Percentiles rank a stretch among this genome's conserved stretches.
Evolutionary conservation across 2,797 vertebrate genomes (phyloP).

Genomic region (Semotilus atromaculatus): DNA sequence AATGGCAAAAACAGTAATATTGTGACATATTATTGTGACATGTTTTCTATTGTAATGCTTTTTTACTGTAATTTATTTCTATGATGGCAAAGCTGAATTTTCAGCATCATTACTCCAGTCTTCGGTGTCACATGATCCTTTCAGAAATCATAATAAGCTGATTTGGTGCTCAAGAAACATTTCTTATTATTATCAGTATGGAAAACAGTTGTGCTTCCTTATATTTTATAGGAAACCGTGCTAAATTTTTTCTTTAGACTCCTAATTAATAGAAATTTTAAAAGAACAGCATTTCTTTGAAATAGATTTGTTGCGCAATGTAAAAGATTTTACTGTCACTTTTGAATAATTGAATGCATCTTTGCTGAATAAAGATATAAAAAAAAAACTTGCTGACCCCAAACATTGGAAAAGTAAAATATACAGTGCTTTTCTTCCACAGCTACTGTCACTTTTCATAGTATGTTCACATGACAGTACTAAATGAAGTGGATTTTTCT

Average conservation of each 20-base stretch:
- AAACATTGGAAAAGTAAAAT: neutral
- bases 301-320: neutral
- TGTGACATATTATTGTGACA: too few species aligned
- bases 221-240: neutral
- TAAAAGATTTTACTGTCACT: neutral
- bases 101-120: too few species aligned
- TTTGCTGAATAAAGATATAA: neutral
- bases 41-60: too few species aligned
- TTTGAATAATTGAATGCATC: neutral
- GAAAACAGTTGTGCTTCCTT: neutral
- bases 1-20: neutral
- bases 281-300: neutral
- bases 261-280: neutral
- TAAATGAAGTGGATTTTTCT: conserved; percentile 18
- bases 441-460: neutral
- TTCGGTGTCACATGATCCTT: too few species aligned
- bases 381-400: neutral
- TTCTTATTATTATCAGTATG: too few species aligned
- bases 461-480: neutral
- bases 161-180: too few species aligned
- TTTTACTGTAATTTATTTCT: neutral
- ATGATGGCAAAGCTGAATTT: too few species aligned
- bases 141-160: too few species aligned
- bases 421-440: neutral
- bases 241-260: neutral